Percentiles rank a stretch among this genome's conserved stretches.
phyloP scores from a whole-genome alignment of 92 coral and sea anemone genomes.

The Paragorgia papillata region DNA sequence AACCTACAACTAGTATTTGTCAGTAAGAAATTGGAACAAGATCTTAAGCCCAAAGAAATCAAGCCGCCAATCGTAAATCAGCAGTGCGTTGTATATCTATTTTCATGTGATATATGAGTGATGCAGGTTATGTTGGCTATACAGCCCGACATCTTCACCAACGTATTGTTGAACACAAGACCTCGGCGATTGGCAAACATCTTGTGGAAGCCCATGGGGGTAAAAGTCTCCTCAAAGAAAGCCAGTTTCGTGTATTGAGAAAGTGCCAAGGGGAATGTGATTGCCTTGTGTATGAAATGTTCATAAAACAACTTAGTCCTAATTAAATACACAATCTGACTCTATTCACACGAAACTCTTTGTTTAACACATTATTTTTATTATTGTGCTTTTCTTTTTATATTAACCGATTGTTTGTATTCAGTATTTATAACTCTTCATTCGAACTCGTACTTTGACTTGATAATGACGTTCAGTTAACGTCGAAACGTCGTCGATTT shows the following conservation, averaged over 20 bases:
- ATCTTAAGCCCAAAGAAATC: slow-evolving; percentile 27
- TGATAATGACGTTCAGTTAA: too few relatives aligned
- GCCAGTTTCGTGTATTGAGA: too few relatives aligned
- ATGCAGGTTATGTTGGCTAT: slow-evolving; percentile 59
- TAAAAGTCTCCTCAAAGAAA: too few relatives aligned
- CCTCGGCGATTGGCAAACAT: slow-evolving; percentile 56
- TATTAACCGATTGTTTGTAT: too few relatives aligned
- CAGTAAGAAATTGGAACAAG: slow-evolving; percentile 28
- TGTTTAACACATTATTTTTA: too few relatives aligned
- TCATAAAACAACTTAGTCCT: slow-evolving; percentile 47
- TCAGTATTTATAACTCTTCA: too few relatives aligned
- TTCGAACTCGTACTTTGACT: too few relatives aligned
- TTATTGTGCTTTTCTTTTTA: too few relatives aligned
- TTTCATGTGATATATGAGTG: slow-evolving; percentile 50
- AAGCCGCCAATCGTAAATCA: slow-evolving; percentile 23
- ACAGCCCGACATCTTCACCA: slow-evolving; percentile 58
- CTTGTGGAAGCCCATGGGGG: too few relatives aligned
- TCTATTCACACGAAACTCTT: too few relatives aligned
- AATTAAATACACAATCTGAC: too few relatives aligned
- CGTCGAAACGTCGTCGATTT: too few relatives aligned
- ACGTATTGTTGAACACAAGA: slow-evolving; percentile 57
- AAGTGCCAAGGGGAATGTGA: slow-evolving; percentile 53
- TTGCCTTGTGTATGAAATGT: slow-evolving; percentile 38
- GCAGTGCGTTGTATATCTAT: neutral
- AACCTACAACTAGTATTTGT: slow-evolving; percentile 38